phyloP scores from a whole-genome alignment of 1,140 invertebrate genomes.

The Hyles euphorbiae region DNA sequence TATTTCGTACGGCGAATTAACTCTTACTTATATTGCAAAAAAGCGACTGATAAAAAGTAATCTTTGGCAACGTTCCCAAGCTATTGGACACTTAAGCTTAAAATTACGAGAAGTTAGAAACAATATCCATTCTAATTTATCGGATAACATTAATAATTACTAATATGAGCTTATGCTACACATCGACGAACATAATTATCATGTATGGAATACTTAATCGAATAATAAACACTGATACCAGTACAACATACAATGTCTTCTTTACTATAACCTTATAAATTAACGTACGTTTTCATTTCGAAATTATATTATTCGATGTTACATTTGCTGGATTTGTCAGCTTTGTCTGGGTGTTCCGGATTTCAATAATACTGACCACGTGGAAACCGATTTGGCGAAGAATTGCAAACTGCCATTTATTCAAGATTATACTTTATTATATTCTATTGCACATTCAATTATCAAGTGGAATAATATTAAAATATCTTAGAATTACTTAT shows the following conservation, averaged over 20 bases:
- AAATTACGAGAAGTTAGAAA: constrained; percentile 8
- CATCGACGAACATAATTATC: constrained; percentile 32
- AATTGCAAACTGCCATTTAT: too few species aligned
- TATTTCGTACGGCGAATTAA: too few species aligned
- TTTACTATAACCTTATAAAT: neutral
- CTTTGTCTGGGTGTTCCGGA: too few species aligned
- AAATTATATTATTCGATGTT: constrained; percentile 4
- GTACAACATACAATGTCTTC: constrained; percentile 48
- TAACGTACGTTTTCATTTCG: constrained; percentile 1
- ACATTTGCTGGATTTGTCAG: neutral
- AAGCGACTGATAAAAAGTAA: constrained; percentile 1
- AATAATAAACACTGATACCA: constrained; percentile 36
- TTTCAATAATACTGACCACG: too few species aligned
- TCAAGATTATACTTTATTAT: too few species aligned
- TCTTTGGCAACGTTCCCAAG: constrained; percentile 24
- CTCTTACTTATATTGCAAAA: neutral
- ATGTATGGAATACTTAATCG: constrained; percentile 41
- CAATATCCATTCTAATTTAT: neutral
- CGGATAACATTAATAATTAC: constrained; percentile 9
- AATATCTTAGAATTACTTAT: neutral
- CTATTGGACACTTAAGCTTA: constrained; percentile 6
- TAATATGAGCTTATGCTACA: constrained; percentile 21
- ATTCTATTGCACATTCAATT: neutral
- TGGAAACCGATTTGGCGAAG: too few species aligned
- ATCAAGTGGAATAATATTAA: neutral